These are phyloP conservation scores for Okapia johnstoni DNA, from an alignment of 2,113 vertebrate genomes.

Conservation along the genomic window DNA sequence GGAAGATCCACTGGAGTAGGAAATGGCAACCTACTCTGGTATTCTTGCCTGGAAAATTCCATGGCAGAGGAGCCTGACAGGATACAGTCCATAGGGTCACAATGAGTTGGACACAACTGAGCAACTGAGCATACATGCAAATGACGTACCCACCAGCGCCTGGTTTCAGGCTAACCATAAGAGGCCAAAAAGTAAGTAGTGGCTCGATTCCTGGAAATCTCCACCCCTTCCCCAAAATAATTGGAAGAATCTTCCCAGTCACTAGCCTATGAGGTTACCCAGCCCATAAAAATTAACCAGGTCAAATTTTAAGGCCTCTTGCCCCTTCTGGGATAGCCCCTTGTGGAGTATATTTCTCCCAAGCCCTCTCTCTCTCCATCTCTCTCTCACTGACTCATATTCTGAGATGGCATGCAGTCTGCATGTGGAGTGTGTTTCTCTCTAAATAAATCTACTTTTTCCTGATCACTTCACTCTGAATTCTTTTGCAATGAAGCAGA, in stretches of 20 bases:
- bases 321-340: neutral
- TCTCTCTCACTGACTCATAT: neutral
- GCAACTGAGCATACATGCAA: neutral
- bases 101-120: neutral
- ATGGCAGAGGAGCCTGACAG: neutral
- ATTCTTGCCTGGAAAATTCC: neutral
- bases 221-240: neutral
- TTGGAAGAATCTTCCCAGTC: neutral
- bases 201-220: neutral
- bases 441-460: neutral
- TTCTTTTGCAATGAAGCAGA: neutral
- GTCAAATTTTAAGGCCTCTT: neutral
- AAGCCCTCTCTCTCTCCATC: neutral
- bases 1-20: neutral
- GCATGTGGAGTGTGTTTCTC: neutral
- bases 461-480: neutral
- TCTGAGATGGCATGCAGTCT: neutral
- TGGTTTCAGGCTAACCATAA: neutral
- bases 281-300: neutral
- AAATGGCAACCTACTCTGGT: neutral
- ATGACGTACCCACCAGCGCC: rapidly evolving
- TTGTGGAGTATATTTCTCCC: neutral
- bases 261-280: neutral
- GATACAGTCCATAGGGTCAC: neutral
- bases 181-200: neutral